These are phyloP conservation scores for Enteromius thamalakanensis DNA, from an alignment of 2,797 vertebrate species.

Conservation along the genomic window DNA sequence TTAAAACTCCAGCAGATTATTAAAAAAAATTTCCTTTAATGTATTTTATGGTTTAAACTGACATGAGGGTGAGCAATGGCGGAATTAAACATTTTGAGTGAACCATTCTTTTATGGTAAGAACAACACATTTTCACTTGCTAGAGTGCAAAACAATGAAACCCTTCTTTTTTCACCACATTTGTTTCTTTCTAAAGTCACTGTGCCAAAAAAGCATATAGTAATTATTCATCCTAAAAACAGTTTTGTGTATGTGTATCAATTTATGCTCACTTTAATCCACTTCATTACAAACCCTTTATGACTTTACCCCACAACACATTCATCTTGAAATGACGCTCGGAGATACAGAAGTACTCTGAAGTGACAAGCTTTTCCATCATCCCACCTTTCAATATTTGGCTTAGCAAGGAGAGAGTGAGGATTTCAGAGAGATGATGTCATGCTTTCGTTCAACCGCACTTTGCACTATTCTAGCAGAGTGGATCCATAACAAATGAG, in stretches of 20 bases:
- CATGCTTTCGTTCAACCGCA: constrained; percentile 77
- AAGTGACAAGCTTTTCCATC: constrained; percentile 44
- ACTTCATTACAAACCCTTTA: constrained; percentile 34
- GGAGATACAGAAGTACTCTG: constrained; percentile 38
- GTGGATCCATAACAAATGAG: constrained; percentile 43
- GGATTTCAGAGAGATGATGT: constrained; percentile 81
- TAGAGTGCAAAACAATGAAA: background rate
- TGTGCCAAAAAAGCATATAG: background rate
- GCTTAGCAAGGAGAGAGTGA: constrained; percentile 23
- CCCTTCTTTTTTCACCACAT: background rate
- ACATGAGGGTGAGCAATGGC: background rate
- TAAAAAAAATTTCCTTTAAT: background rate
- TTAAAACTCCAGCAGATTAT: background rate
- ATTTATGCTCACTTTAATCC: constrained; percentile 25
- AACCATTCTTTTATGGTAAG: constrained; percentile 3
- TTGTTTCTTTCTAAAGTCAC: background rate
- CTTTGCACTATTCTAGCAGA: constrained; percentile 48
- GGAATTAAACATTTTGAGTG: background rate
- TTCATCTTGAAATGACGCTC: constrained; percentile 33
- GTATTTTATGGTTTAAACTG: background rate
- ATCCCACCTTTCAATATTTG: constrained; percentile 37
- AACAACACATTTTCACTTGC: background rate
- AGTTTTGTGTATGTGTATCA: constrained; percentile 2
- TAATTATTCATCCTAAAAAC: constrained; percentile 1
- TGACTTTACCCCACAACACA: constrained; percentile 33